phyloP scores from a whole-genome alignment of 2,797 vertebrate genomes.

The Linurgus olivaceus region DNA sequence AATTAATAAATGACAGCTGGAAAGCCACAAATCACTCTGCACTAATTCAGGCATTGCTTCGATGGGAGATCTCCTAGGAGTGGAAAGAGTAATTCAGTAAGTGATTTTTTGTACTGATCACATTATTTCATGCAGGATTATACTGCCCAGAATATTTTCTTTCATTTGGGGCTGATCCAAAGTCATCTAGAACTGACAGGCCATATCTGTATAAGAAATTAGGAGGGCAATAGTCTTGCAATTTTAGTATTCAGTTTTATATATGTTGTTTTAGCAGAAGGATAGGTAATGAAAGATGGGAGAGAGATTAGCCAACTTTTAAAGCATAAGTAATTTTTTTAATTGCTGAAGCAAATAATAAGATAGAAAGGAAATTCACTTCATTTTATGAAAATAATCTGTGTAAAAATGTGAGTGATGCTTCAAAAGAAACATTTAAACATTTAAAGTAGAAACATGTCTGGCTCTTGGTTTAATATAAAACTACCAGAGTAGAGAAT shows the following conservation, averaged over 20 bases:
- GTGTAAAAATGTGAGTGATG: background rate
- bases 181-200: constrained; percentile 32
- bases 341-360: background rate
- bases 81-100: constrained; percentile 45
- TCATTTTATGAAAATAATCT: background rate
- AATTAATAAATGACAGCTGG: constrained; percentile 49
- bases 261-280: constrained; percentile 52
- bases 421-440: constrained; percentile 1
- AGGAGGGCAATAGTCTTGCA: constrained; percentile 20
- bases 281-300: constrained; percentile 49
- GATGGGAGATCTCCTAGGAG: constrained; percentile 7
- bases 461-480: background rate
- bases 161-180: constrained; percentile 50
- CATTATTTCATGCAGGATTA: constrained; percentile 25
- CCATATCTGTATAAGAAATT: constrained; percentile 52
- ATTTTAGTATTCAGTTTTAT: constrained; percentile 48
- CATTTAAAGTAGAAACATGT: background rate
- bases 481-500: background rate
- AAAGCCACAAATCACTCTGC: constrained; percentile 57
- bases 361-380: background rate
- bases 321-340: constrained; percentile 17
- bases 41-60: constrained; percentile 57
- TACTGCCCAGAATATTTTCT: constrained; percentile 32
- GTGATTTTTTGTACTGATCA: constrained; percentile 54
- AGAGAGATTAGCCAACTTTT: constrained; percentile 28